Conservation (phyloP, 1,140 invertebrate genomes). For the Acromyrmex heyeri region DNA sequence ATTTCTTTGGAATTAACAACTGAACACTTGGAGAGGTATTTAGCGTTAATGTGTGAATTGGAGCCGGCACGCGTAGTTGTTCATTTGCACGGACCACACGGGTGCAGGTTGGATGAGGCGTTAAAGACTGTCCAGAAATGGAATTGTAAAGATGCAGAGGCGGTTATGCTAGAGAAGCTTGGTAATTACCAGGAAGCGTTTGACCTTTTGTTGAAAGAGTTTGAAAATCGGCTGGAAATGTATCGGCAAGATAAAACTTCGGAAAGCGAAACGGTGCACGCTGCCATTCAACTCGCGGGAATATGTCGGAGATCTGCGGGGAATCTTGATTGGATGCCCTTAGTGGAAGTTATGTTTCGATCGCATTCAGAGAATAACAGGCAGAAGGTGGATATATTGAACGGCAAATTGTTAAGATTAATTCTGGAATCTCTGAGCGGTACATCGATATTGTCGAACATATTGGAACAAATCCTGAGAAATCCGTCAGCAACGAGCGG, state of each 20-base stretch:
- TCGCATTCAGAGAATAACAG: conserved; percentile 78
- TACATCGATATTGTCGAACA: conserved; percentile 83
- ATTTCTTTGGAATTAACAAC: conserved; percentile 86
- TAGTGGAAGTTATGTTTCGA: conserved; percentile 82
- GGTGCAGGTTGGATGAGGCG: conserved; percentile 83
- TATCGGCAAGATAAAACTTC: conserved; percentile 69
- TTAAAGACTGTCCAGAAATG: conserved; percentile 81
- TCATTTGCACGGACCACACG: conserved; percentile 82
- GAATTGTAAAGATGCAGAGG: conserved; percentile 82
- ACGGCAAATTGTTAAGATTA: conserved; percentile 82
- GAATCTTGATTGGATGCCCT: conserved; percentile 84
- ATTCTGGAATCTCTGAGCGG: conserved; percentile 84
- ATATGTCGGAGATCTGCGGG: conserved; percentile 84
- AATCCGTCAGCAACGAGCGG: conserved; percentile 85
- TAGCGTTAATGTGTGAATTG: conserved; percentile 90
- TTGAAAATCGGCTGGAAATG: conserved; percentile 77
- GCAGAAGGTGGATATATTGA: conserved; percentile 79
- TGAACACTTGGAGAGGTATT: conserved; percentile 88
- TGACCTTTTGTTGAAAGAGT: conserved; percentile 80
- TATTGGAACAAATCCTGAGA: conserved; percentile 85
- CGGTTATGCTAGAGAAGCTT: conserved; percentile 84
- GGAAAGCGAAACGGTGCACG: conserved; percentile 78
- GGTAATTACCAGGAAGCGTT: conserved; percentile 85
- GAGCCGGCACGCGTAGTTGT: conserved; percentile 85
- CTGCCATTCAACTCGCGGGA: conserved; percentile 80